These are phyloP conservation scores for Phymatocera aterrima DNA, from an alignment of 2,888 invertebrate genomes.

Conservation along the genomic window DNA sequence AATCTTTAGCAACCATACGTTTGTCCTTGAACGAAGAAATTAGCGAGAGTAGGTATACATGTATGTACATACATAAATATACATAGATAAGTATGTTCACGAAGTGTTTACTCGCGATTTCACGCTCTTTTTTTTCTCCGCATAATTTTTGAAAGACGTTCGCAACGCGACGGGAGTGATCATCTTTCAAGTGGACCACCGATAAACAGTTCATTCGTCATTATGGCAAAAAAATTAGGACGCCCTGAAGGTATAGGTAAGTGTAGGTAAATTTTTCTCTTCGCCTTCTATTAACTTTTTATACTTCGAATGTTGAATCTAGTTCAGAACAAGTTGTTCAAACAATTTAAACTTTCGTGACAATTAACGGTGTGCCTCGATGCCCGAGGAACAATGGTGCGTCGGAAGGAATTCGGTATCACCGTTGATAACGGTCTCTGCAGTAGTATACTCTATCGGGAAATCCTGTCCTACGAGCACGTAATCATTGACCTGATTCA, in stretches of 20 bases:
- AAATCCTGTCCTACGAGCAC: conserved; percentile 32
- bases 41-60: neutral
- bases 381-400: conserved; percentile 17
- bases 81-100: neutral
- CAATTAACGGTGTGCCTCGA: conserved; percentile 5
- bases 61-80: neutral
- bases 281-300: conserved; percentile 1
- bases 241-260: neutral
- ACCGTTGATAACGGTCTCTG: conserved; percentile 43
- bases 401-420: conserved; percentile 37
- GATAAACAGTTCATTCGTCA: neutral
- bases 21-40: conserved; percentile 33
- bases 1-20: neutral
- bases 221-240: neutral
- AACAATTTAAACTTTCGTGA: neutral
- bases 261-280: neutral
- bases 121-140: neutral
- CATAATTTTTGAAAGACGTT: neutral
- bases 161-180: neutral
- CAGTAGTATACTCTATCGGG: conserved; percentile 37
- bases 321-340: conserved; percentile 4
- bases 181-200: neutral
- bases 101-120: neutral
- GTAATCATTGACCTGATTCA: conserved; percentile 39
- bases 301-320: neutral